These are phyloP conservation scores for Mus spicilegus DNA, from an alignment of 2,113 vertebrate species.

Conservation along the genomic window DNA sequence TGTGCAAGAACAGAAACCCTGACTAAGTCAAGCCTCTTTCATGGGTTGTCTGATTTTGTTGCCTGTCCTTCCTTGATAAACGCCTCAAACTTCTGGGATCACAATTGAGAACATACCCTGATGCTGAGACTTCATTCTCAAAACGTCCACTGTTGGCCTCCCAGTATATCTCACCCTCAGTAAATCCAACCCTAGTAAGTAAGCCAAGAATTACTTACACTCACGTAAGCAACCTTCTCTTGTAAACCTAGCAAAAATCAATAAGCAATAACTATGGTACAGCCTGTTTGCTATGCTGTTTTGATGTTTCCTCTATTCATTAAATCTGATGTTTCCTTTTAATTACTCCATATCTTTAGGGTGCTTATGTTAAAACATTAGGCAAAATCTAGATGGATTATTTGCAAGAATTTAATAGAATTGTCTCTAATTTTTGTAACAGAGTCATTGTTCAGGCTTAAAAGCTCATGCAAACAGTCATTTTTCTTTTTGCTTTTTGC, in stretches of 20 bases:
- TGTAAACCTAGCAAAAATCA: background rate
- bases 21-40: too few relatives aligned
- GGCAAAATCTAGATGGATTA: background rate
- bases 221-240: too few relatives aligned
- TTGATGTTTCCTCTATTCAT: background rate
- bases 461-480: background rate
- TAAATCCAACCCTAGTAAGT: background rate
- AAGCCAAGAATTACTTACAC: background rate
- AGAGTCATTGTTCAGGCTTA: background rate
- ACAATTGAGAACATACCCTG: too few relatives aligned
- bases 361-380: background rate
- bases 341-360: background rate
- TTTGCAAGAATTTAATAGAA: background rate
- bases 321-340: background rate
- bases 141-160: too few relatives aligned
- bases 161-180: background rate
- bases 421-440: background rate
- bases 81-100: too few relatives aligned
- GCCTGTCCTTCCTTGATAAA: background rate
- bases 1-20: too few relatives aligned
- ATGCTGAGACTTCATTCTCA: background rate
- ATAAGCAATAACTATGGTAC: background rate
- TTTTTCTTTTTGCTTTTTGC: background rate
- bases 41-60: background rate
- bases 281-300: background rate